Conservation (phyloP, 2,113 vertebrate species). For the Anseranas semipalmata region DNA sequence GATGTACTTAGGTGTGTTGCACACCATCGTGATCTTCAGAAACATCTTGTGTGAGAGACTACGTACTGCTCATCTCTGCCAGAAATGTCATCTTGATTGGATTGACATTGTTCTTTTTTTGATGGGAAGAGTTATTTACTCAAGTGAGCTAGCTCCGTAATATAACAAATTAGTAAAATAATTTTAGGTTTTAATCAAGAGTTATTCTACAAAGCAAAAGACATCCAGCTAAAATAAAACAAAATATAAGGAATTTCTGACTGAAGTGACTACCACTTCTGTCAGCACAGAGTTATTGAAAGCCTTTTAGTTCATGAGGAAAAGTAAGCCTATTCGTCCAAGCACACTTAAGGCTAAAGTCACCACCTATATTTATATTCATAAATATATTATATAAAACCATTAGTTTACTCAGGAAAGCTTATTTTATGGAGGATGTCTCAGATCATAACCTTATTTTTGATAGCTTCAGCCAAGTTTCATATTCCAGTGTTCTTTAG, state of each 20-base stretch:
- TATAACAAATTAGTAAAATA: not conserved
- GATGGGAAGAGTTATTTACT: too few species aligned
- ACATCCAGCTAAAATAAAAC: not conserved
- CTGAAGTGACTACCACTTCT: not conserved
- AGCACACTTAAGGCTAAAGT: not conserved
- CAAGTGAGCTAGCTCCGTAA: not conserved
- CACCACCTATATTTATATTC: not conserved
- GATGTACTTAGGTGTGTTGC: accelerated
- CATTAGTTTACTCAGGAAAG: not conserved
- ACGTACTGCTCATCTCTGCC: not conserved
- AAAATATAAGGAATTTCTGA: not conserved
- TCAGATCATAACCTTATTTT: not conserved
- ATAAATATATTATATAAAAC: not conserved
- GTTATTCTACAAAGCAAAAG: not conserved
- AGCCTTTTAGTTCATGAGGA: not conserved
- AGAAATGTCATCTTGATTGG: accelerated
- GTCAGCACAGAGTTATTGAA: not conserved
- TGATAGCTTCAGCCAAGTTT: not conserved
- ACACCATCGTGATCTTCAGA: not conserved
- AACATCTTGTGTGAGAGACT: not conserved
- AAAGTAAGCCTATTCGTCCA: not conserved
- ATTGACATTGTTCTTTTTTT: not conserved
- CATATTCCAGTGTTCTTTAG: not conserved
- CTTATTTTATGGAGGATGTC: not conserved
- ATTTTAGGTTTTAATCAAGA: not conserved